Conservation (phyloP, 2,888 invertebrate species). For the Spilarctia lutea region DNA sequence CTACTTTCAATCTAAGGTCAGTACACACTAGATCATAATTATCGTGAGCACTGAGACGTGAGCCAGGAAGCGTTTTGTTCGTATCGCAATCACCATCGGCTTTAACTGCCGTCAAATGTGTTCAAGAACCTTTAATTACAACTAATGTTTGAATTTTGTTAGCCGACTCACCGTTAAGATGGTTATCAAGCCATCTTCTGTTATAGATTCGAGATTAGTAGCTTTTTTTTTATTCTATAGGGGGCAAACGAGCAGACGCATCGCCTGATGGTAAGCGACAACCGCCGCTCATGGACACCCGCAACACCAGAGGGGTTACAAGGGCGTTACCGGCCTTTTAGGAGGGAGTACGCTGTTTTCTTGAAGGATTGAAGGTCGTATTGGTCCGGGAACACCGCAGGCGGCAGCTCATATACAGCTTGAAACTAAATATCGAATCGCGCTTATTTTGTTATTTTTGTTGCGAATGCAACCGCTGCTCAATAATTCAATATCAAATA, state of each 20-base stretch:
- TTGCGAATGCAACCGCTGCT: not conserved
- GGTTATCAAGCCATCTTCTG: constrained; percentile 42
- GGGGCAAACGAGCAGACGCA: too few species aligned
- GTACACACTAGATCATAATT: constrained; percentile 78
- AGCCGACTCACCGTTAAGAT: constrained; percentile 40
- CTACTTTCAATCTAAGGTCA: constrained; percentile 73
- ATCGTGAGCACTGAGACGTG: constrained; percentile 72
- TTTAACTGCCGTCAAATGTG: constrained; percentile 58
- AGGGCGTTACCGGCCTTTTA: too few species aligned
- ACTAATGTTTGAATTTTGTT: constrained; percentile 45
- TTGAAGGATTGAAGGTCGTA: too few species aligned
- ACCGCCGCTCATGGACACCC: too few species aligned
- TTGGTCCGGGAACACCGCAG: too few species aligned
- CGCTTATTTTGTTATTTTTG: not conserved
- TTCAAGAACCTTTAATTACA: constrained; percentile 63
- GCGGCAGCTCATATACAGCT: too few species aligned
- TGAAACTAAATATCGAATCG: not conserved
- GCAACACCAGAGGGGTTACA: too few species aligned
- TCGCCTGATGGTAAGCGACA: too few species aligned
- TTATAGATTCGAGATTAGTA: constrained; percentile 5
- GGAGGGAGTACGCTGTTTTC: too few species aligned
- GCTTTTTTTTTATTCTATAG: too few species aligned
- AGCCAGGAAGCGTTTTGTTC: constrained; percentile 80
- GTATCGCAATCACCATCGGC: constrained; percentile 71
- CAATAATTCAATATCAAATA: not conserved